Evolutionary conservation across 1,140 invertebrate species (phyloP).

Genomic region (Pentalonia nigronervosa): DNA sequence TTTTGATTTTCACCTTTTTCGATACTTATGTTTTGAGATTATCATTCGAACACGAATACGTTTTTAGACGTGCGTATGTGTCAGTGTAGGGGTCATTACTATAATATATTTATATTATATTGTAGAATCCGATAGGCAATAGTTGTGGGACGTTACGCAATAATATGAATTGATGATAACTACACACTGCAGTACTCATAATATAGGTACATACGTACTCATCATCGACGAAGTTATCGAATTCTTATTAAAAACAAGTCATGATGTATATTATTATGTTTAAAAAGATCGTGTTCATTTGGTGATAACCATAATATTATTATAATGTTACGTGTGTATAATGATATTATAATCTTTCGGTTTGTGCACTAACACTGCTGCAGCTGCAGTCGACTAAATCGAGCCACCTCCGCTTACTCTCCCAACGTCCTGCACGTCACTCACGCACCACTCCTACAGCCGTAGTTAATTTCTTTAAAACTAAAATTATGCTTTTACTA

Average conservation of each 20-base stretch:
- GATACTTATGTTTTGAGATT: no score
- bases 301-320: no score
- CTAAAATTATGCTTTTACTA: constrained; percentile 13
- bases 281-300: background rate
- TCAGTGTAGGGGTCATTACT: background rate
- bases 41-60: background rate
- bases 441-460: background rate
- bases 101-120: background rate
- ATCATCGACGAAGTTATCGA: background rate
- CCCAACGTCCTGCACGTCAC: background rate
- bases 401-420: background rate
- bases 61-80: background rate
- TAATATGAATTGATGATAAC: background rate
- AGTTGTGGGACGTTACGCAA: background rate
- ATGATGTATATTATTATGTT: background rate
- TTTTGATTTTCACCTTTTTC: background rate
- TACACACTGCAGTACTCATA: background rate
- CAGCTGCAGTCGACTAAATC: background rate
- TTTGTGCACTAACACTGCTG: no score
- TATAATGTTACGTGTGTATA: background rate
- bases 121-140: background rate
- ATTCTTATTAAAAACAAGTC: background rate
- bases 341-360: background rate
- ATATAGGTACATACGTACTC: background rate
- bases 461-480: background rate